Evolutionary conservation across 2,113 vertebrate genomes (phyloP).

Genomic region (Hemiscyllium ocellatum): DNA sequence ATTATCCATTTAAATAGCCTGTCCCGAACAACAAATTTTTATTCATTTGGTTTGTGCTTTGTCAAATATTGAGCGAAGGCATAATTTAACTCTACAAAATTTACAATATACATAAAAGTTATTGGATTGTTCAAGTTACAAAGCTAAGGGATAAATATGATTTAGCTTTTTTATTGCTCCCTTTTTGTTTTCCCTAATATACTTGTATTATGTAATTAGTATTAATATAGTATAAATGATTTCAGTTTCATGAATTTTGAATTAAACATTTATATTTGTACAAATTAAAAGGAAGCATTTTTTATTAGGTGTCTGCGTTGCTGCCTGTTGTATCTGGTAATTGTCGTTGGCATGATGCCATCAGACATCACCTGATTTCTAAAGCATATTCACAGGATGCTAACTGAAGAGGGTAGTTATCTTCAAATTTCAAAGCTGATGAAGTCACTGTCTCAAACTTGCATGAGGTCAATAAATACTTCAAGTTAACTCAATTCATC

Average conservation of each 20-base stretch:
- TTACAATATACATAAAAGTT: neutral
- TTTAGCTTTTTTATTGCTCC: neutral
- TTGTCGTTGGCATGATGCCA: neutral
- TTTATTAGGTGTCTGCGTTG: neutral
- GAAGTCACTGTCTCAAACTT: neutral
- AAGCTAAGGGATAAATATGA: too few relatives aligned
- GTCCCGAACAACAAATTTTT: neutral
- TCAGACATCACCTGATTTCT: neutral
- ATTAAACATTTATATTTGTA: neutral
- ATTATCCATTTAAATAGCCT: neutral
- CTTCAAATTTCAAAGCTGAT: neutral
- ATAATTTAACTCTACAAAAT: neutral
- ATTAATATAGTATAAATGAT: neutral
- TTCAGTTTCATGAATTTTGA: neutral
- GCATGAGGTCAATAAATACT: neutral
- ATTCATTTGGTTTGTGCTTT: neutral
- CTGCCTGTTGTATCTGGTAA: neutral
- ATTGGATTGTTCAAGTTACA: neutral
- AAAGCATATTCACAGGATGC: neutral
- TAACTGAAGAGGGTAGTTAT: neutral
- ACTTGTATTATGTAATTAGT: neutral
- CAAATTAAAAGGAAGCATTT: neutral
- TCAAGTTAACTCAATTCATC: neutral
- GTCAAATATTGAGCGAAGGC: neutral
- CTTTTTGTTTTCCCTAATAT: neutral